Base-by-base conservation (phyloP, 2,113 vertebrate genomes). In the Nycticryphes semicollaris region DNA sequence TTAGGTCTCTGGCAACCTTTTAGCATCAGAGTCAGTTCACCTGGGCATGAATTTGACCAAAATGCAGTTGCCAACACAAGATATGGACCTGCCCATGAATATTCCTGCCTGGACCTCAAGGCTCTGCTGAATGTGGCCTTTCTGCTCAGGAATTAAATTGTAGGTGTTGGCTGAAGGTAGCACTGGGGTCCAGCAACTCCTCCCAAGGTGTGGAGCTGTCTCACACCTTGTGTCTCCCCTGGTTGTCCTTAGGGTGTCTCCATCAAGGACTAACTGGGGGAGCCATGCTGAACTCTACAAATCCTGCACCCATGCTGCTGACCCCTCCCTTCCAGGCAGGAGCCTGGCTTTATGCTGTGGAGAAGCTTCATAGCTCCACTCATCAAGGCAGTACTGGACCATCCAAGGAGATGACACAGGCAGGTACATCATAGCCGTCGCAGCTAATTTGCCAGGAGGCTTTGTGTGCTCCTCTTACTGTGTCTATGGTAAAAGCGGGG, bases 311-410 rank as follows among this genome's bases (percentile, higher is more conserved):
- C n/a, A 2, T 14, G 39, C 33, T 1, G 7, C 39, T 16, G 27
- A 6, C 22, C 53, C 37, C 25, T 47, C 54, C 39, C 22, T 20
- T 25, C 20, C 76, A 25, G 30, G 67, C n/a, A 72, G 75, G 28
- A 79, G 6, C 41, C 23, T 1, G 2, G 33, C 14, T 70, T 4
- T 1, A 6, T 37, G 54, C 64, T 33, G 21, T 1, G 1, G 53
- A 27, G 39, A 37, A 47, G 33, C 37, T 48, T 62, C 64, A 22
- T 3, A 14, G 45, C 74, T 69, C 64, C 56, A 1, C 5, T 12
- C 0, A 8, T 3, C 39, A 39, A 47, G 56, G 48, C 31, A 47
- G 28, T 12, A 47, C 56, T 62, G 56, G 37, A 54, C 27, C 39
- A 63, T 37, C 75, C 75, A 7, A 54, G 18, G 18, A 8, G 5